These are phyloP conservation scores for Neoniphon sammara DNA, from an alignment of 2,797 vertebrate species.

Conservation along the genomic window DNA sequence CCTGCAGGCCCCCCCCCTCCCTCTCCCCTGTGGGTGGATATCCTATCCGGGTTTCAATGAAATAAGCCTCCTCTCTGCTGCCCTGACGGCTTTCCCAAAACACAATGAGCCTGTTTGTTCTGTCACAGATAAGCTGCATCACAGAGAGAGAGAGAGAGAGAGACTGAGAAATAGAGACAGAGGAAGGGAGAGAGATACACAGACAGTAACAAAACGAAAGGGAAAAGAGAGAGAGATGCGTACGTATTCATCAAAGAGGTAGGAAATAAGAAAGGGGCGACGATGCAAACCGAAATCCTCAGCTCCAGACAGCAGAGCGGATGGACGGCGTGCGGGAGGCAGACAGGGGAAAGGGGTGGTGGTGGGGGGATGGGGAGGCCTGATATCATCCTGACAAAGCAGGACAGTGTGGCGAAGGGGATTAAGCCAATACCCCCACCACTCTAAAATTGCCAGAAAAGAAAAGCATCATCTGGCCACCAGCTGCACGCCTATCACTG, in stretches of 20 bases:
- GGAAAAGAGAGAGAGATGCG: neutral
- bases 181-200: neutral
- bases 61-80: constrained; percentile 50
- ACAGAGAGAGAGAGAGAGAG: constrained; percentile 3
- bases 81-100: constrained; percentile 39
- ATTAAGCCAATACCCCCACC: constrained; percentile 54
- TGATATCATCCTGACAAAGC: constrained; percentile 50
- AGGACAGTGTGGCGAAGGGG: constrained; percentile 62
- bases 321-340: constrained; percentile 1
- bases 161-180: neutral
- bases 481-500: constrained; percentile 49
- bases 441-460: constrained; percentile 15
- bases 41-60: constrained; percentile 57
- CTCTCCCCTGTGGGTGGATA: constrained; percentile 33
- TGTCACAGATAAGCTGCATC: constrained; percentile 55
- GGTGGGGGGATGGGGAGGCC: constrained; percentile 28
- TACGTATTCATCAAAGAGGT: neutral
- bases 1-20: constrained; percentile 19
- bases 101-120: constrained; percentile 75
- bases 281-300: constrained; percentile 9
- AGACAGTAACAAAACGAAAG: neutral
- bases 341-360: neutral
- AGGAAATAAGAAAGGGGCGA: neutral
- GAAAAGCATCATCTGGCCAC: constrained; percentile 56
- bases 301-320: constrained; percentile 20